phyloP scores from a whole-genome alignment of 2,113 vertebrate species.

The Oryzias melastigma region DNA sequence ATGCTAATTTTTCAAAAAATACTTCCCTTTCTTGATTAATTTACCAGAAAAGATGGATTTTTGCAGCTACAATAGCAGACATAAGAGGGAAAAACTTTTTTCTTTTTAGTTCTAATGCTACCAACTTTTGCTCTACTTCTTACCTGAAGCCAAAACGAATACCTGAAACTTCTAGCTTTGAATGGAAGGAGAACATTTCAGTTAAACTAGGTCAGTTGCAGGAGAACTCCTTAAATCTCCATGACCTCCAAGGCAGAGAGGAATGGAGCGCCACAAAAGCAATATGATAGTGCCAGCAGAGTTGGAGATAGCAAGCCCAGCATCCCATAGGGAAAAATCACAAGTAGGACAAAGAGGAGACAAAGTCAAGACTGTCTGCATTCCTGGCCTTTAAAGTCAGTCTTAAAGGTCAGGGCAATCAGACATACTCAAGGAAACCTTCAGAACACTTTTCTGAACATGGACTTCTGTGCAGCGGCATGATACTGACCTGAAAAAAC shows the following conservation, averaged over 20 bases:
- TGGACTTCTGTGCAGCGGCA: not conserved
- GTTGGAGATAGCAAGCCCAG: slow-evolving; percentile 9
- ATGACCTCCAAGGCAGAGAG: slow-evolving; percentile 43
- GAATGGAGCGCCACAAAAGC: slow-evolving; percentile 12
- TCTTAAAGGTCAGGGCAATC: slow-evolving; percentile 16
- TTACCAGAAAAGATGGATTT: slow-evolving; percentile 10
- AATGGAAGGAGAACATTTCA: slow-evolving; percentile 27
- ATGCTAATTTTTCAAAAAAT: not conserved
- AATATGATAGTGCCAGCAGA: slow-evolving; percentile 7
- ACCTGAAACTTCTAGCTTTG: slow-evolving; percentile 34
- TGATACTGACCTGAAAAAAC: slow-evolving; percentile 29
- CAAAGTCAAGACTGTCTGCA: not conserved
- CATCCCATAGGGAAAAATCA: slow-evolving; percentile 6
- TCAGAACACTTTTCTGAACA: not conserved
- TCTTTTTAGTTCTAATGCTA: not conserved
- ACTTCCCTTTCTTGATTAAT: slow-evolving; percentile 15
- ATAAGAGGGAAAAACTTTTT: slow-evolving; percentile 12
- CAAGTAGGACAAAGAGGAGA: slow-evolving; percentile 19
- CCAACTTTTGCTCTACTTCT: slow-evolving; percentile 34
- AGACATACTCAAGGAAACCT: not conserved
- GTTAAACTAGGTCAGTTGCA: slow-evolving; percentile 54
- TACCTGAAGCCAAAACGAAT: slow-evolving; percentile 32
- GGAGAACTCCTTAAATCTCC: slow-evolving; percentile 36
- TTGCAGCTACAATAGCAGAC: not conserved
- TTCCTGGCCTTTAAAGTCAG: slow-evolving; percentile 1